Conservation (phyloP, 2,113 vertebrate genomes). For the Falco punctatus region DNA sequence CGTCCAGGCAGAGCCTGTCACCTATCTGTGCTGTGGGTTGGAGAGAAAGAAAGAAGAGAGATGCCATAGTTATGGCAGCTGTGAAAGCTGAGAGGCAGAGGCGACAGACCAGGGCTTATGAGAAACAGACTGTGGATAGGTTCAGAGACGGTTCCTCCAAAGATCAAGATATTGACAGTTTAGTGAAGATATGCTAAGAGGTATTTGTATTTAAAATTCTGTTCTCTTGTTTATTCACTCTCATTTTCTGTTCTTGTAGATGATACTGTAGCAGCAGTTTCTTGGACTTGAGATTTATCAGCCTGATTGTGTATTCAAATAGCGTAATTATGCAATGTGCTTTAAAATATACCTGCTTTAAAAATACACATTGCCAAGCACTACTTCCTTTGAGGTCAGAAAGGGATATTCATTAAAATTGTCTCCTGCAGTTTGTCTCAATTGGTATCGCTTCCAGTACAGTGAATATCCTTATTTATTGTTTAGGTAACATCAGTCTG, state of each 20-base stretch:
- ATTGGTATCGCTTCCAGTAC: not conserved
- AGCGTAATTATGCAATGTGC: not conserved
- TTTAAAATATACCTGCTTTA: not conserved
- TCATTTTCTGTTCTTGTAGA: not conserved
- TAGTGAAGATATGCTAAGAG: slow-evolving; percentile 15
- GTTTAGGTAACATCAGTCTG: not conserved
- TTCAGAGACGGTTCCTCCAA: not conserved
- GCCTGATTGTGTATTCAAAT: not conserved
- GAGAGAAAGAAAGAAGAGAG: not conserved
- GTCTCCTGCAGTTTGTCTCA: not conserved
- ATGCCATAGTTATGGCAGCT: slow-evolving; percentile 23
- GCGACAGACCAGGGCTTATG: not conserved
- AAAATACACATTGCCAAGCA: not conserved
- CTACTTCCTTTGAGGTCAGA: slow-evolving; percentile 6
- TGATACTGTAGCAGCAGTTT: not conserved
- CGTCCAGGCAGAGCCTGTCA: not conserved
- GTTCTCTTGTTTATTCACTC: not conserved
- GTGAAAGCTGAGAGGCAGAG: not conserved
- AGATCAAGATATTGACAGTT: not conserved
- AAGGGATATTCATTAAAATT: slow-evolving; percentile 22
- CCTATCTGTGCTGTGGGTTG: not conserved
- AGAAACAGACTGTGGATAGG: not conserved
- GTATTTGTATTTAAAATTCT: slow-evolving; percentile 32
- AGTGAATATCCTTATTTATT: slow-evolving; percentile 37
- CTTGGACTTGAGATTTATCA: not conserved